Percentiles rank a stretch among this genome's conserved stretches.
Evolutionary conservation across 2,888 invertebrate genomes (phyloP).

Genomic region (Dione vanillae): DNA sequence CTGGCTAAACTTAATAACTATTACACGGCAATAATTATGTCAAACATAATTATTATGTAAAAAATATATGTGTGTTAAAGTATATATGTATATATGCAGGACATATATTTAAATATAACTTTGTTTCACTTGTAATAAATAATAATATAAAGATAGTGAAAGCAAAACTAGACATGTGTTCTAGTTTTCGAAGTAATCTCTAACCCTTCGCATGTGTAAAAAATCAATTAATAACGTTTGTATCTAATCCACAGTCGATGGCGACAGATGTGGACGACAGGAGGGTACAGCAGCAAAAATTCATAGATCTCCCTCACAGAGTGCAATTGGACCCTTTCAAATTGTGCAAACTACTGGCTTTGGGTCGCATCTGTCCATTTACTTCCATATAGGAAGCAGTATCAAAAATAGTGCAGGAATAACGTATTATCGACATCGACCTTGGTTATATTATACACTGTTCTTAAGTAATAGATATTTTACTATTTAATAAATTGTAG

Average conservation of each 20-base stretch:
- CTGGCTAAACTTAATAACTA: slow-evolving; percentile 8
- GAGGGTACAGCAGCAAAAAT: slow-evolving; percentile 72
- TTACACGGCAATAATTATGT: not conserved
- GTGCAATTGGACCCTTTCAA: slow-evolving; percentile 64
- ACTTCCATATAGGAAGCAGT: slow-evolving; percentile 43
- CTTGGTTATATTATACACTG: not conserved
- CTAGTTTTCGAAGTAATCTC: slow-evolving; percentile 60
- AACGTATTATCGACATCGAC: slow-evolving; percentile 28
- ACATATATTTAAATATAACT: no score
- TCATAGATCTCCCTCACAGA: slow-evolving; percentile 70
- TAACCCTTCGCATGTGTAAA: slow-evolving; percentile 65
- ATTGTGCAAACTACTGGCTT: slow-evolving; percentile 78
- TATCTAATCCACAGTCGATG: slow-evolving; percentile 73
- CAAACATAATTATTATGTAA: not conserved
- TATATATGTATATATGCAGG: no score
- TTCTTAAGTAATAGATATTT: not conserved
- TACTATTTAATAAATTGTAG: not conserved
- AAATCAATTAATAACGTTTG: slow-evolving; percentile 80
- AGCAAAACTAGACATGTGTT: slow-evolving; percentile 57
- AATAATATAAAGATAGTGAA: not conserved
- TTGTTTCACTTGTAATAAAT: not conserved
- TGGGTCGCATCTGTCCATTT: slow-evolving; percentile 81
- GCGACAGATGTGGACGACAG: slow-evolving; percentile 81
- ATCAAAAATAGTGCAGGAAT: slow-evolving; percentile 44
- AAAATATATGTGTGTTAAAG: no score